Base-by-base conservation (phyloP, 23 tunicate genomes). In the Clavelina lepadiformis region DNA sequence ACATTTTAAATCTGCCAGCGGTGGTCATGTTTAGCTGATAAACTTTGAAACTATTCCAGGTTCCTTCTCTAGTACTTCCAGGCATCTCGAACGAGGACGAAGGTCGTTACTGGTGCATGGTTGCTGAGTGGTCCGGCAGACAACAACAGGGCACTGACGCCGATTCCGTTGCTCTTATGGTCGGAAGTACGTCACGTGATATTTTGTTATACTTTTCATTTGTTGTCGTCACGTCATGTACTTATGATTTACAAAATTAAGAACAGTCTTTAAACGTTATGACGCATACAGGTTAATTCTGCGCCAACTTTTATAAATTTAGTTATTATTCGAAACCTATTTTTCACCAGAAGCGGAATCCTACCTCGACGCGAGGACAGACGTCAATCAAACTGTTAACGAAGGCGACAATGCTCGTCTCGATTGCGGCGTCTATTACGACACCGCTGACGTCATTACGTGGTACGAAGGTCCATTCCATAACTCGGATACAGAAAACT, bases 21-120 rank as follows among this genome's bases (percentile, higher is more conserved):
- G n/a, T n/a, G n/a, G n/a, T n/a, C n/a, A n/a, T n/a, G n/a, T n/a
- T n/a, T n/a, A n/a, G n/a, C n/a, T n/a, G n/a, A n/a, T n/a, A n/a
- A n/a, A n/a, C n/a, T n/a, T n/a, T n/a, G n/a, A n/a, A 25, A 5
- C 38, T 35, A 15, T 61, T 38, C 27, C 50, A 78, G 84, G 21
- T 31, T 5, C 82, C 82, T 33, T 65, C 73, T 27, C 31, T 78
- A 32, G 20, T 21, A 5, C 31, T 78, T 50, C 20, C 55, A 4
- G 58, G 61, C 27, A 22, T 78, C 44, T 38, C 61, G 18, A 21
- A 53, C 21, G 68, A 65, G 33, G 84, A 78, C 46, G 75, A 78
- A 58, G 84, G 84, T 44, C 38, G 84, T 33, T 78, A 67, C 38
- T 78, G 84, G 84, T 78, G 84, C 75, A 78, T 78, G 84, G 84